Conservation (phyloP, 2,888 invertebrate genomes). For the Caenorhabditis afra region DNA sequence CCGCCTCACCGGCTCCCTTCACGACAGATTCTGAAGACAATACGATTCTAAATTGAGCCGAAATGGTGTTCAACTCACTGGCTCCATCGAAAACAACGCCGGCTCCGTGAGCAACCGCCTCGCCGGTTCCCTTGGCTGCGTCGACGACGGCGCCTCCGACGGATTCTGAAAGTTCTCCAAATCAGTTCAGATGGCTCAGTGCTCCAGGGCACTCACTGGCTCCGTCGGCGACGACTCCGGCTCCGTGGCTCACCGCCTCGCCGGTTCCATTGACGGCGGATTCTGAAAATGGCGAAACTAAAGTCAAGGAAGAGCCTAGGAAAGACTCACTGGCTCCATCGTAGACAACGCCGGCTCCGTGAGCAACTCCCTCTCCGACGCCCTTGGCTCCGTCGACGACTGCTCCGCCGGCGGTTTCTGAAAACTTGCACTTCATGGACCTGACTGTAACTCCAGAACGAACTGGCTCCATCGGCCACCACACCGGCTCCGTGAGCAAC, state of each 20-base stretch:
- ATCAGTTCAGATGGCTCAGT: neutral
- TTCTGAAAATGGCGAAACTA: neutral
- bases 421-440: neutral
- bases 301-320: too few species aligned
- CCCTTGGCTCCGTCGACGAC: neutral
- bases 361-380: neutral
- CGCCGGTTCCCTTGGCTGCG: constrained; percentile 31
- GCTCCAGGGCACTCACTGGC: neutral
- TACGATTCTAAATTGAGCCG: neutral
- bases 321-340: constrained; percentile 15
- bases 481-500: constrained; percentile 40
- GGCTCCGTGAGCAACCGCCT: constrained; percentile 32
- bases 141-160: constrained; percentile 35
- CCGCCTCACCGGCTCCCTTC: constrained; percentile 44
- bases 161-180: constrained; percentile 22
- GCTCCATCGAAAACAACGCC: constrained; percentile 40
- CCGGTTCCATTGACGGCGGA: neutral
- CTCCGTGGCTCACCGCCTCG: neutral
- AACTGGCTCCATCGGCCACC: constrained; percentile 9
- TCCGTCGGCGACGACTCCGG: neutral
- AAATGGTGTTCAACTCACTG: neutral
- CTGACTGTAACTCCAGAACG: neutral
- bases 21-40: constrained; percentile 8
- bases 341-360: constrained; percentile 4
- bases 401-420: constrained; percentile 1